A percentile compares a stretch with the other conserved stretches of the same genome.
phyloP scores from a whole-genome alignment of 1,140 invertebrate species.

The Hermetia illucens region DNA sequence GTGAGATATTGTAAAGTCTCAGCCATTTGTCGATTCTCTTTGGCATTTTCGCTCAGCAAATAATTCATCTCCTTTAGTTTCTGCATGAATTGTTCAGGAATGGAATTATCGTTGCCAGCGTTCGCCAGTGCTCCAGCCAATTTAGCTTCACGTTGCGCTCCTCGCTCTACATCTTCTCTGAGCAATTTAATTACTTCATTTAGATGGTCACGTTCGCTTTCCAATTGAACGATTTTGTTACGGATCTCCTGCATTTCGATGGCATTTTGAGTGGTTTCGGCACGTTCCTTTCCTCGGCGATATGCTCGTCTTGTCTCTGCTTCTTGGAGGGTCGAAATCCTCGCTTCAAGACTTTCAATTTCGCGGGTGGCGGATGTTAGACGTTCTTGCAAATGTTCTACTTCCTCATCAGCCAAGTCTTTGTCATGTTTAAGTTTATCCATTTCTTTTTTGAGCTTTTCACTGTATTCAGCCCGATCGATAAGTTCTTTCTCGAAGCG shows the following conservation, averaged over 20 bases:
- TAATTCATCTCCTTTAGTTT: slow-evolving; percentile 39
- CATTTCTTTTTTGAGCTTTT: slow-evolving; percentile 33
- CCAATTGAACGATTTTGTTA: slow-evolving; percentile 12
- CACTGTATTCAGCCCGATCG: slow-evolving; percentile 35
- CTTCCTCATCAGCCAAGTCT: slow-evolving; percentile 19
- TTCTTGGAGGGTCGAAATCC: slow-evolving; percentile 22
- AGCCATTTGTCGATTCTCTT: slow-evolving; percentile 38
- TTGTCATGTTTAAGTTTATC: slow-evolving; percentile 24
- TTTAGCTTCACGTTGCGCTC: slow-evolving; percentile 21
- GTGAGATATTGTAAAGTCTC: slow-evolving; percentile 33
- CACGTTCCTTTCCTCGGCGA: slow-evolving; percentile 20
- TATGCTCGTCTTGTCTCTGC: slow-evolving; percentile 19
- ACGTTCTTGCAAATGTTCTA: slow-evolving; percentile 26
- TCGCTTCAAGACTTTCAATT: slow-evolving; percentile 22
- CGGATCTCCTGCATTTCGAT: slow-evolving; percentile 25
- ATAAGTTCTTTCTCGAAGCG: slow-evolving; percentile 38
- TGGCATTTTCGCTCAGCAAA: slow-evolving; percentile 30
- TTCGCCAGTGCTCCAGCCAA: slow-evolving; percentile 20
- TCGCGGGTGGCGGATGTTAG: slow-evolving; percentile 21
- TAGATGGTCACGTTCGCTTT: slow-evolving; percentile 13
- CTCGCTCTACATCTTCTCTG: slow-evolving; percentile 22
- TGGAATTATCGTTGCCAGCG: slow-evolving; percentile 17
- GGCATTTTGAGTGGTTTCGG: slow-evolving; percentile 18
- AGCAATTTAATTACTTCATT: slow-evolving; percentile 18
- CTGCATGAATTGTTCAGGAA: slow-evolving; percentile 32